Percentiles rank a stretch among this genome's conserved stretches.
phyloP scores from a whole-genome alignment of 1,140 invertebrate species.

The Arion vulgaris region DNA sequence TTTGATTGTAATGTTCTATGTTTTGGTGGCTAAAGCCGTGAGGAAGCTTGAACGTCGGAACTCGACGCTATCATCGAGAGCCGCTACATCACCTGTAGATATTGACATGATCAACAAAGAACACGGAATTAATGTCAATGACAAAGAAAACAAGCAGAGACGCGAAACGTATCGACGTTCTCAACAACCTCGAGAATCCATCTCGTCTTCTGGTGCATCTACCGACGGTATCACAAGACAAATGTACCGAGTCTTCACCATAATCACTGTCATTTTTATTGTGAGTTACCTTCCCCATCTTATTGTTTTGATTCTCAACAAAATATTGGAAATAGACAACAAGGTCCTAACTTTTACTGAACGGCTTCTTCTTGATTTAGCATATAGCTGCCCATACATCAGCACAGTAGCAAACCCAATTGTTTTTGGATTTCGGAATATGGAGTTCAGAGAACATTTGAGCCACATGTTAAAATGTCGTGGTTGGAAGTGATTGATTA shows the following conservation, averaged over 20 bases:
- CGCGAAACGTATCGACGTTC: neutral
- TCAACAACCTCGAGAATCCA: too few species aligned
- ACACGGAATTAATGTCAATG: neutral
- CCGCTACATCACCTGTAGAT: neutral
- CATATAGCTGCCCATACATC: constrained; percentile 44
- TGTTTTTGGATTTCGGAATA: constrained; percentile 43
- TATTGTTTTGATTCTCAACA: constrained; percentile 31
- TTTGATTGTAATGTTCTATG: neutral
- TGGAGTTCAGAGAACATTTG: constrained; percentile 39
- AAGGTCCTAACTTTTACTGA: constrained; percentile 18
- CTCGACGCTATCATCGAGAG: neutral
- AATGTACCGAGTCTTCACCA: constrained; percentile 42
- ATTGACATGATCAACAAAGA: neutral
- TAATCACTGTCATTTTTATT: constrained; percentile 42
- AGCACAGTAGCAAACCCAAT: constrained; percentile 42
- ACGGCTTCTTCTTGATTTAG: constrained; percentile 34
- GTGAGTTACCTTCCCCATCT: constrained; percentile 48
- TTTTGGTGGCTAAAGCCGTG: neutral
- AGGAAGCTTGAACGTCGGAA: neutral
- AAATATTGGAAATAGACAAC: neutral
- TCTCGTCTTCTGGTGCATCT: neutral
- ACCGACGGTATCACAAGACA: constrained; percentile 12
- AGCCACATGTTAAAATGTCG: constrained; percentile 20
- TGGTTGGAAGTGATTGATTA: too few species aligned
- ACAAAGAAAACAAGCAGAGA: neutral